Conservation (phyloP, 2,113 vertebrate genomes). For the Melanerpes aurifrons region DNA sequence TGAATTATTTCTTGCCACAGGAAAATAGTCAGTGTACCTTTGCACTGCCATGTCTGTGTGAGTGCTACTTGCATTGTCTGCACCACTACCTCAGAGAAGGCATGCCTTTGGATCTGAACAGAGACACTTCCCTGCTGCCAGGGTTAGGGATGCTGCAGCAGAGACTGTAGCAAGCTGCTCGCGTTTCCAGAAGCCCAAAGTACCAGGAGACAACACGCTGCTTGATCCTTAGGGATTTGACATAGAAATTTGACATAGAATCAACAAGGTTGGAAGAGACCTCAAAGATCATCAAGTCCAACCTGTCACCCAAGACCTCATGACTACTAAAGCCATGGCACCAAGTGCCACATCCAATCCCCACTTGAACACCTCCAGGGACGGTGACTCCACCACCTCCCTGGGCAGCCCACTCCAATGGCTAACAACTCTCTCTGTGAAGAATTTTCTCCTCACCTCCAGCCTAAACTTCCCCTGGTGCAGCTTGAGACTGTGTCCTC, state of each 20-base stretch:
- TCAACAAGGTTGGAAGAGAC: too few species aligned
- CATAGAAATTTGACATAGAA: neutral
- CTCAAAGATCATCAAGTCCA: too few species aligned
- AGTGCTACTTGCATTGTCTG: neutral
- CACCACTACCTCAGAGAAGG: neutral
- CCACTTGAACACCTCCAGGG: too few species aligned
- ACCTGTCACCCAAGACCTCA: too few species aligned
- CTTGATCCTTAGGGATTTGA: neutral
- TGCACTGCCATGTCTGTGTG: neutral
- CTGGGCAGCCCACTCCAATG: too few species aligned
- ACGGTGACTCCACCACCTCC: too few species aligned
- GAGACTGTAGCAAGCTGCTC: neutral
- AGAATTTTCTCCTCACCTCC: too few species aligned
- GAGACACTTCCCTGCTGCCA: neutral
- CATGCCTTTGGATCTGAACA: neutral
- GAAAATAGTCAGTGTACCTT: neutral
- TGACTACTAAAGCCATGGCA: too few species aligned
- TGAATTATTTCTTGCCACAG: neutral
- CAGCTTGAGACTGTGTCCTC: too few species aligned
- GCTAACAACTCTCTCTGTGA: too few species aligned
- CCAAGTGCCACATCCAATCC: too few species aligned
- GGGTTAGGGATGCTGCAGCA: neutral
- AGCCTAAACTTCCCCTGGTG: too few species aligned
- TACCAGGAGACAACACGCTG: neutral
- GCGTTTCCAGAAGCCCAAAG: neutral